phyloP scores from a whole-genome alignment of 2,113 vertebrate genomes.

The Oryzias curvinotus region DNA sequence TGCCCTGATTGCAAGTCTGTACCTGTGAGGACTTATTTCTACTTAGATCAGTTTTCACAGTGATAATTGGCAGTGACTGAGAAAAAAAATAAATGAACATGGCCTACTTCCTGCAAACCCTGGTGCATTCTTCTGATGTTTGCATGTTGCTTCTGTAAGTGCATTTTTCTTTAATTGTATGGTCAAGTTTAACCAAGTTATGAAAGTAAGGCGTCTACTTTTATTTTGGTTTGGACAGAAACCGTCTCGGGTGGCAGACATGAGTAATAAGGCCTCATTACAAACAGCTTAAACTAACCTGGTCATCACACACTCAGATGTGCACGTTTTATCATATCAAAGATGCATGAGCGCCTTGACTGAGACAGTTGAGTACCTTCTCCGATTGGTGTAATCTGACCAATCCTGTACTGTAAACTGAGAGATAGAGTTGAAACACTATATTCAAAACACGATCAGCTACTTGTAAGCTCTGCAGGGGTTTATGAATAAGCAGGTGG shows the following conservation, averaged over 20 bases:
- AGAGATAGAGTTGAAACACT: slow-evolving; percentile 47
- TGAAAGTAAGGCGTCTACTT: slow-evolving; percentile 2
- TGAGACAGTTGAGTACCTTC: slow-evolving; percentile 16
- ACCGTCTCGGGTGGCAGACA: slow-evolving; percentile 55
- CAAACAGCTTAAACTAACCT: slow-evolving; percentile 54
- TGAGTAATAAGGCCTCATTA: slow-evolving; percentile 61
- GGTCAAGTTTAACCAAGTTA: slow-evolving; percentile 42
- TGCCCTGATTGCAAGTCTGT: no score
- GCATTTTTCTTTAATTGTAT: not conserved
- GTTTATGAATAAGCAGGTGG: slow-evolving; percentile 46
- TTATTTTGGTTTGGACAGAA: no score
- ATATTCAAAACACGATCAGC: slow-evolving; percentile 40
- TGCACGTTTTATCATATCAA: slow-evolving; percentile 5
- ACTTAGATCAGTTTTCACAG: no score
- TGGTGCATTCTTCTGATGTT: no score
- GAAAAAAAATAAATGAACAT: no score
- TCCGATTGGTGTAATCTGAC: slow-evolving; percentile 36
- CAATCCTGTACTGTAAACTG: slow-evolving; percentile 30
- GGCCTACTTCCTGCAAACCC: no score
- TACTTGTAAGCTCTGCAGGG: slow-evolving; percentile 19
- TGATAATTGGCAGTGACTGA: no score
- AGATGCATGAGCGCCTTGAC: slow-evolving; percentile 1
- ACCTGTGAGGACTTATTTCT: no score
- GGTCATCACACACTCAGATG: not conserved
- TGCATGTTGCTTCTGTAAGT: not conserved